Percentiles rank a stretch among this genome's conserved stretches.
Conservation (phyloP, 2,113 vertebrate species). For the Hiodon alosoides region DNA sequence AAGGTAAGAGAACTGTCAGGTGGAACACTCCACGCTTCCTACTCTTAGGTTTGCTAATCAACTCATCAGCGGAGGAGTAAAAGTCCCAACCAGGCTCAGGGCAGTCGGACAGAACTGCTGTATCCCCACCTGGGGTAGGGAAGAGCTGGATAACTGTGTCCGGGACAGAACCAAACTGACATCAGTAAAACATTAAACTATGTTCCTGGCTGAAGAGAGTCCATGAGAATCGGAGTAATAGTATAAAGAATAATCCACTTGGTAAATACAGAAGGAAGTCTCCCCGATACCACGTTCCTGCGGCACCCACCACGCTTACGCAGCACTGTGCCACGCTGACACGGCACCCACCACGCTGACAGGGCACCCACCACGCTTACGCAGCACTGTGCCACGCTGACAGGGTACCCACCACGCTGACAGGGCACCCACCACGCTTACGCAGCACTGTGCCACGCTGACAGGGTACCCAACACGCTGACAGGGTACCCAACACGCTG, state of each 20-base stretch:
- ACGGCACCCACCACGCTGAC: too few species aligned
- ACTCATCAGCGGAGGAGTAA: background rate
- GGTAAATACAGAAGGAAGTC: background rate
- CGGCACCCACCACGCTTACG: background rate
- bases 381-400: background rate
- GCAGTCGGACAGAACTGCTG: background rate
- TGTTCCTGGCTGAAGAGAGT: conserved; percentile 17
- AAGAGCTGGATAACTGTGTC: background rate
- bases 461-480: too few species aligned
- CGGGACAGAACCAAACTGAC: background rate
- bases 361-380: too few species aligned
- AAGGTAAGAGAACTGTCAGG: conserved; percentile 73
- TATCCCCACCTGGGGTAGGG: background rate
- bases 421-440: too few species aligned
- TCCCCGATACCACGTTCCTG: background rate
- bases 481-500: too few species aligned
- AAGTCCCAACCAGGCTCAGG: conserved; percentile 4
- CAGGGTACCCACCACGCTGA: background rate
- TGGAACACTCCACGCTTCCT: too few species aligned
- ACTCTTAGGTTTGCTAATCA: background rate
- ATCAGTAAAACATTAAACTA: conserved; percentile 22
- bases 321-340: background rate
- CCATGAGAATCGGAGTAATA: conserved; percentile 14
- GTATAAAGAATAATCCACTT: conserved; percentile 17
- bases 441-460: too few species aligned